A percentile compares a stretch with the other conserved stretches of the same genome.
phyloP scores from a whole-genome alignment of 2,888 invertebrate species.

The Mechanitis mazaeus region DNA sequence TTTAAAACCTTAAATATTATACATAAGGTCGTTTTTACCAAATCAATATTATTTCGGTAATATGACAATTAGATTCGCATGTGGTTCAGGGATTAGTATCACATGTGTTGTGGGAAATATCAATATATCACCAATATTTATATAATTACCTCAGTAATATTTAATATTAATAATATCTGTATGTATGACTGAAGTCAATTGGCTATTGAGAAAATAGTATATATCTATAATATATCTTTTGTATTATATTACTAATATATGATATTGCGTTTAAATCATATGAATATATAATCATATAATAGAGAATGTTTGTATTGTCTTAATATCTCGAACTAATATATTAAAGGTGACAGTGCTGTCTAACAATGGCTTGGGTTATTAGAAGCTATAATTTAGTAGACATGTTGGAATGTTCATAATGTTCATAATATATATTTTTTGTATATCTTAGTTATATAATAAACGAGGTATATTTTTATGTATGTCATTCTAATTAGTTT shows the following conservation, averaged over 20 bases:
- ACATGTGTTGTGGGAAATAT: constrained; percentile 33
- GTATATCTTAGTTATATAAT: too few species aligned
- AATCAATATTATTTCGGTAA: constrained; percentile 26
- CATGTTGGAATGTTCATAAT: constrained; percentile 16
- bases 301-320: constrained; percentile 14
- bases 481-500: too few species aligned
- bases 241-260: too few species aligned
- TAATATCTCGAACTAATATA: constrained; percentile 19
- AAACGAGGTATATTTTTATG: too few species aligned
- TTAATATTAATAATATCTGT: neutral
- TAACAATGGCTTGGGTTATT: constrained; percentile 23
- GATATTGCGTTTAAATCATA: too few species aligned
- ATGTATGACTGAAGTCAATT: neutral
- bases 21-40: constrained; percentile 15
- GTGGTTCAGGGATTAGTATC: constrained; percentile 37
- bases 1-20: constrained; percentile 12
- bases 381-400: constrained; percentile 22
- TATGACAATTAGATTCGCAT: constrained; percentile 41
- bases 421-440: neutral
- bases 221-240: too few species aligned
- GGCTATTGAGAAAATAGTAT: neutral
- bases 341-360: constrained; percentile 17
- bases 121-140: constrained; percentile 3
- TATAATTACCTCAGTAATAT: constrained; percentile 2
- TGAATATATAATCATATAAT: too few species aligned